Base-by-base conservation (phyloP, 2,113 vertebrate species). In the Epinephelus fuscoguttatus region DNA sequence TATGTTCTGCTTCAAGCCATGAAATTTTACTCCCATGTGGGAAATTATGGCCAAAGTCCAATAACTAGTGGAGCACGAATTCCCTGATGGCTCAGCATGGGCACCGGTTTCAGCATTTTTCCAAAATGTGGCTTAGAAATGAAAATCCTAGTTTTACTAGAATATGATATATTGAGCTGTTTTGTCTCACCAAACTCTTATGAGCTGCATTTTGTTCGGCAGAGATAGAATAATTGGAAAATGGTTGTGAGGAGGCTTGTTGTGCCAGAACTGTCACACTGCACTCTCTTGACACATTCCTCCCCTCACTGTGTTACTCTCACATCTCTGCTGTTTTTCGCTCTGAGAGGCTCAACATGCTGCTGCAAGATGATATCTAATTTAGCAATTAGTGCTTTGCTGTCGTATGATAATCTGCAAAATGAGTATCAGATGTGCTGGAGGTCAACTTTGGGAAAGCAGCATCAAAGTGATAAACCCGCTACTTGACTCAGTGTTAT, bases 231-330 rank as follows among this genome's bases (percentile, higher is more conserved):
- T 62, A 79, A 71, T 84, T 30, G 6, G n/a, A 45, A 66, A 42
- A 79, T 47, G 72, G 52, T 60, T 75, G 47, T 72, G 66, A 78
- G 81, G 86, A 55, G 62, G 67, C 78, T 61, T 72, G 81, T 87
- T 62, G 37, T 76, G 76, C 83, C 70, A 83, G 71, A 88, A 56
- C 68, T 73, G 87, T 89, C 85, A 77, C 61, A 17, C 85, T 74
- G 75, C 93, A 91, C 87, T 75, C 75, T 83, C 85, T 79, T 40
- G 86, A 92, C 91, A 94, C 90, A 93, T 94, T 94, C 88, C 89
- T 90, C 85, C 70, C 79, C 68, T 88, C 70, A 1, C 70, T 89
- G 91, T 59, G 79, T 81, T 71, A 60, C 87, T 94, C 84, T 91
- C 90, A 88, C 84, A 60, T 88, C 78, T 78, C 82, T 87, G 84